Conservation (phyloP, 2,113 vertebrate genomes). For the Ciconia boyciana region DNA sequence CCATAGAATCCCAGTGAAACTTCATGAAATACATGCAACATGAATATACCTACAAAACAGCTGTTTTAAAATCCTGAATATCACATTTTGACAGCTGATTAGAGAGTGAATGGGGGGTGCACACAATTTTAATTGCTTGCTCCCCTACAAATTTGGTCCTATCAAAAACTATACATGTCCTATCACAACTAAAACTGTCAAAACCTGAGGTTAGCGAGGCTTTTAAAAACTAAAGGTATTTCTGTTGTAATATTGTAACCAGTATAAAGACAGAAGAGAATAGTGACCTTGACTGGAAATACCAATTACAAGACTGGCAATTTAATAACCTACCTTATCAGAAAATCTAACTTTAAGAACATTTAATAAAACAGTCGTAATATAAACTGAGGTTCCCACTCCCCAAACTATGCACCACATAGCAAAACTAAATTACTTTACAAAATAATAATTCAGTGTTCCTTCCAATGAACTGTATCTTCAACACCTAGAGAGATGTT, state of each 20-base stretch:
- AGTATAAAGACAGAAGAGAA: not conserved
- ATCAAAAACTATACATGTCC: not conserved
- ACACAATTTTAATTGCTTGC: not conserved
- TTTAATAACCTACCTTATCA: not conserved
- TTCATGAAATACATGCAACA: not conserved
- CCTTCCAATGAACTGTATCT: not conserved
- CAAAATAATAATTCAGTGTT: not conserved
- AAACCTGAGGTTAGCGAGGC: not conserved
- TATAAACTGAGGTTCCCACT: not conserved
- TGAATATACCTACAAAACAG: not conserved
- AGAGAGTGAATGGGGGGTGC: fast-evolving
- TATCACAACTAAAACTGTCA: not conserved
- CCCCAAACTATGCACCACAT: not conserved
- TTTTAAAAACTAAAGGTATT: not conserved
- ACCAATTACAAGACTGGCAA: not conserved
- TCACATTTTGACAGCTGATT: not conserved
- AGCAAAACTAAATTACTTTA: not conserved
- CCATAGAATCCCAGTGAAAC: not conserved
- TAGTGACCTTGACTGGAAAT: not conserved
- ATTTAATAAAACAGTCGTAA: not conserved
- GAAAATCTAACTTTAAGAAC: slow-evolving; percentile 6
- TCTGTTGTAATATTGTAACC: not conserved
- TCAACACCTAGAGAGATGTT: not conserved
- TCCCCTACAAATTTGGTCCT: slow-evolving; percentile 33
- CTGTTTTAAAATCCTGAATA: not conserved